Conservation (phyloP, 2,113 vertebrate species). For the human region GRCh38 chr7:149292501-149293000, state of each 20-base stretch:
- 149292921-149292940: background rate
- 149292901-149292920: background rate
- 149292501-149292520: background rate
- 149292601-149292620: background rate
- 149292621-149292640: background rate
- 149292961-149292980: background rate
- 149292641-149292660: background rate
- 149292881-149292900: background rate
- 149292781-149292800: fast-evolving
- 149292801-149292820: too few relatives aligned
- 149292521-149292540: background rate
- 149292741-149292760: fast-evolving
- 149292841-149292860: background rate
- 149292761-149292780: background rate
- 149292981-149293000: background rate
- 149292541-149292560: background rate
- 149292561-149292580: background rate
- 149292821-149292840: background rate
- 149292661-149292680: background rate
- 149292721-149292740: fast-evolving
- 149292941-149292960: background rate
- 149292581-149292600: background rate
- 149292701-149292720: background rate
- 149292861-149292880: background rate
- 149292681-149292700: background rate